These are phyloP conservation scores for Watsonalla cultraria DNA, from an alignment of 2,888 invertebrate species.

Conservation along the genomic window DNA sequence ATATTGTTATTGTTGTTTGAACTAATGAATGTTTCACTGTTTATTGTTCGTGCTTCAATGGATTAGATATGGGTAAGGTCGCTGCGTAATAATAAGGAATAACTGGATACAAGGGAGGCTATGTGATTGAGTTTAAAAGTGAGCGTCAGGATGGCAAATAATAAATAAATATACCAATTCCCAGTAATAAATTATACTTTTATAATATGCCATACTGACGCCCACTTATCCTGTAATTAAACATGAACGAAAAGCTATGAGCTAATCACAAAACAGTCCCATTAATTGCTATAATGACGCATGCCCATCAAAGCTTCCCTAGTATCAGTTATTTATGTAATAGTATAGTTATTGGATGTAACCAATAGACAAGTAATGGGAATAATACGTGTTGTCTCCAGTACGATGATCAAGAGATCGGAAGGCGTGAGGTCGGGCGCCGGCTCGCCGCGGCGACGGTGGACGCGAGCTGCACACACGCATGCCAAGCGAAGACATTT, in stretches of 20 bases:
- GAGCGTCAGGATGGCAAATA: no score
- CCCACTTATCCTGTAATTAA: no score
- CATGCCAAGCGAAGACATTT: conserved; percentile 92
- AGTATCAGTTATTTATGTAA: no score
- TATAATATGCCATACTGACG: no score
- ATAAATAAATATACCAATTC: no score
- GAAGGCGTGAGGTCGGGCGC: conserved; percentile 87
- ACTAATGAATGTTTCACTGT: conserved; percentile 4
- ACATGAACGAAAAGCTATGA: no score
- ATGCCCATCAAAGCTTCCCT: no score
- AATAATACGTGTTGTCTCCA: conserved; percentile 40
- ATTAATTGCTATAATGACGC: no score
- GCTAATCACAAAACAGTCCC: no score
- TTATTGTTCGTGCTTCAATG: conserved; percentile 44
- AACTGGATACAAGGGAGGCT: neutral
- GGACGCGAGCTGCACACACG: conserved; percentile 85
- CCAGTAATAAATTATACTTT: no score
- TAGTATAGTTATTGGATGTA: neutral
- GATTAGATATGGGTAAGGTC: conserved; percentile 69
- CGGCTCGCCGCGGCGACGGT: conserved; percentile 78
- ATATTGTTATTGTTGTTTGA: neutral
- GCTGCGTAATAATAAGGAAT: neutral
- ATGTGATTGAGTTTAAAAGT: neutral
- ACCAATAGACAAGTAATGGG: neutral
- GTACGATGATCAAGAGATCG: conserved; percentile 93